A percentile compares a stretch with the other conserved stretches of the same genome.
Conservation (phyloP, 2,888 invertebrate genomes). For the Tenthredo mesomela region DNA sequence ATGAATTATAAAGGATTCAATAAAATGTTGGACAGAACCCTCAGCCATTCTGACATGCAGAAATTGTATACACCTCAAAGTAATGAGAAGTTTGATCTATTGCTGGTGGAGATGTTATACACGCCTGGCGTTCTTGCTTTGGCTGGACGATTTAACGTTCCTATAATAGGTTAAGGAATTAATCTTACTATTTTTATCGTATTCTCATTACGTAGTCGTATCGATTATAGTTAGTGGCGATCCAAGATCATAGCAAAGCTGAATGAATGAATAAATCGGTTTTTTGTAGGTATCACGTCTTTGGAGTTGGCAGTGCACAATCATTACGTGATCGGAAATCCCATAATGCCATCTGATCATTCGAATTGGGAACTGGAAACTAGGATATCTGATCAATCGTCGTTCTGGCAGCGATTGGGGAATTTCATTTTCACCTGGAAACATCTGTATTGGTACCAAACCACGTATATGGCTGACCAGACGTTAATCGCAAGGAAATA, state of each 20-base stretch:
- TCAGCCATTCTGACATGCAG: neutral
- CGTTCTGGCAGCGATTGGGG: constrained; percentile 58
- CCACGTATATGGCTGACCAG: constrained; percentile 28
- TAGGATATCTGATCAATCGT: constrained; percentile 49
- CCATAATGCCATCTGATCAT: constrained; percentile 60
- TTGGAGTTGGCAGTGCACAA: neutral
- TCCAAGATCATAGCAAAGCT: neutral
- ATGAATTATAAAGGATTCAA: too few relatives aligned
- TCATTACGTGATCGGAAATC: constrained; percentile 57
- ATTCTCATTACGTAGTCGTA: neutral
- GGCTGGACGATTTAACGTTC: constrained; percentile 80
- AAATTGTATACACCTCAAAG: constrained; percentile 32
- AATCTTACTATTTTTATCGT: too few relatives aligned
- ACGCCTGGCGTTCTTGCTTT: constrained; percentile 79
- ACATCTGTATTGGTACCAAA: constrained; percentile 20
- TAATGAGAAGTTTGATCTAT: constrained; percentile 80
- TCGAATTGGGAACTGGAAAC: constrained; percentile 63
- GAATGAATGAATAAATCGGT: neutral
- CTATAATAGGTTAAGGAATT: constrained; percentile 77
- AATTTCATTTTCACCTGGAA: constrained; percentile 56
- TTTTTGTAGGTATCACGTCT: constrained; percentile 7
- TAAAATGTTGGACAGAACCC: too few relatives aligned
- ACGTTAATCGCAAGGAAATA: constrained; percentile 56
- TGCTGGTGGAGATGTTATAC: constrained; percentile 80
- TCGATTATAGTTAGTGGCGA: neutral